Conservation (phyloP, 2,113 vertebrate species). For the Noturus placidus region DNA sequence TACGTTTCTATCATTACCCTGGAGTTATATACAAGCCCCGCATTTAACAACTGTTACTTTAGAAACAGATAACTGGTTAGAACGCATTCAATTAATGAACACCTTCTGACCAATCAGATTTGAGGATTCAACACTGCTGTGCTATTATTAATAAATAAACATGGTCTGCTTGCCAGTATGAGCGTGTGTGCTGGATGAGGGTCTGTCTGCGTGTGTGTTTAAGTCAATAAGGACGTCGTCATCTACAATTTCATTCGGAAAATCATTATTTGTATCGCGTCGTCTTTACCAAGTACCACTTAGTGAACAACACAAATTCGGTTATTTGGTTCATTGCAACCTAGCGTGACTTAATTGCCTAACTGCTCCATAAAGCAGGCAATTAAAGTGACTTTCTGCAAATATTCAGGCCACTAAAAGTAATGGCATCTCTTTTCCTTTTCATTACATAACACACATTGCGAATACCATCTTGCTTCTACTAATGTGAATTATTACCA, state of each 20-base stretch:
- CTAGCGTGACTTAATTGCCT: background rate
- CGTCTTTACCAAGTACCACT: background rate
- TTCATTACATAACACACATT: constrained; percentile 14
- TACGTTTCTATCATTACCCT: background rate
- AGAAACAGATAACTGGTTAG: background rate
- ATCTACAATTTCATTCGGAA: background rate
- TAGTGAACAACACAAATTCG: constrained; percentile 14
- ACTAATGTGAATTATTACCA: constrained; percentile 7
- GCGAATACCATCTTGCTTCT: background rate
- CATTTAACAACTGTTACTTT: background rate
- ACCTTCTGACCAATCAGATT: background rate
- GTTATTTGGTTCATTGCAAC: constrained; percentile 17
- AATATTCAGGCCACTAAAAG: constrained; percentile 21
- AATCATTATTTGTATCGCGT: background rate
- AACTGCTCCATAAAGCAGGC: constrained; percentile 12
- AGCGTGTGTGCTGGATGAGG: background rate
- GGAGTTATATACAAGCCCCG: background rate
- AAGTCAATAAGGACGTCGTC: background rate
- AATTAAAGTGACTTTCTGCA: constrained; percentile 14
- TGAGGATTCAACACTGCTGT: background rate
- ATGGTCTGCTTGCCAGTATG: background rate
- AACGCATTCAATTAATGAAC: background rate
- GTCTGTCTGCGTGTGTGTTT: background rate
- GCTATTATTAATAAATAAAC: background rate
- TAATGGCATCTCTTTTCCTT: constrained; percentile 4